phyloP scores from a whole-genome alignment of 2,113 vertebrate species.

The Syrmaticus mikado region DNA sequence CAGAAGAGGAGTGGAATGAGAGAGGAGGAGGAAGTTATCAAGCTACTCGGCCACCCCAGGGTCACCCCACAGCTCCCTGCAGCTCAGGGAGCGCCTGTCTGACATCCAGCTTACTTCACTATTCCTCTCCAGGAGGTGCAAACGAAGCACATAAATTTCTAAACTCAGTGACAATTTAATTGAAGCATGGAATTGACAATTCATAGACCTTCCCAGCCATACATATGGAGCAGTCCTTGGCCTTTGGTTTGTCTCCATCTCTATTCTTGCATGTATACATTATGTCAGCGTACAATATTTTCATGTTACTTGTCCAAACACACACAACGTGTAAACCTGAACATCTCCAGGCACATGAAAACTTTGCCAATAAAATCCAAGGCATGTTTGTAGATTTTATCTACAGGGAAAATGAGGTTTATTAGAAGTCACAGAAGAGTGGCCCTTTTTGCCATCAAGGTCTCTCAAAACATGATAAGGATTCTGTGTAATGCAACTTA shows the following conservation, averaged over 20 bases:
- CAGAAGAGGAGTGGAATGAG: neutral
- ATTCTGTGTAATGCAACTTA: neutral
- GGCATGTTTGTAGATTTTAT: neutral
- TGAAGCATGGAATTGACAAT: constrained; percentile 60
- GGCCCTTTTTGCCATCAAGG: neutral
- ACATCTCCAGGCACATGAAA: neutral
- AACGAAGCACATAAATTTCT: constrained; percentile 32
- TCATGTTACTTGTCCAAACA: neutral
- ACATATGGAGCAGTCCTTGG: neutral
- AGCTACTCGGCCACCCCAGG: neutral
- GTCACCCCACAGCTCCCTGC: neutral
- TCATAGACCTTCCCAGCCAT: constrained; percentile 32
- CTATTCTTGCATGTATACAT: neutral
- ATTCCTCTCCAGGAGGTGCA: constrained; percentile 9
- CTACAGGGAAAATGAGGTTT: neutral
- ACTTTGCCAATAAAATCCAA: neutral
- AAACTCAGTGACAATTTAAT: constrained; percentile 51
- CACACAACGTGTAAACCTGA: neutral
- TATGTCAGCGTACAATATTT: constrained; percentile 49
- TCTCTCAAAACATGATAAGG: neutral
- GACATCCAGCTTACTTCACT: neutral
- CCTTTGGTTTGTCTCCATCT: neutral
- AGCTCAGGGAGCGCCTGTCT: neutral
- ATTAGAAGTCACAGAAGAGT: neutral
- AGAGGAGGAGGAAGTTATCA: constrained; percentile 9